These are phyloP conservation scores for Columbina picui DNA, from an alignment of 2,113 vertebrate species.

Conservation along the genomic window DNA sequence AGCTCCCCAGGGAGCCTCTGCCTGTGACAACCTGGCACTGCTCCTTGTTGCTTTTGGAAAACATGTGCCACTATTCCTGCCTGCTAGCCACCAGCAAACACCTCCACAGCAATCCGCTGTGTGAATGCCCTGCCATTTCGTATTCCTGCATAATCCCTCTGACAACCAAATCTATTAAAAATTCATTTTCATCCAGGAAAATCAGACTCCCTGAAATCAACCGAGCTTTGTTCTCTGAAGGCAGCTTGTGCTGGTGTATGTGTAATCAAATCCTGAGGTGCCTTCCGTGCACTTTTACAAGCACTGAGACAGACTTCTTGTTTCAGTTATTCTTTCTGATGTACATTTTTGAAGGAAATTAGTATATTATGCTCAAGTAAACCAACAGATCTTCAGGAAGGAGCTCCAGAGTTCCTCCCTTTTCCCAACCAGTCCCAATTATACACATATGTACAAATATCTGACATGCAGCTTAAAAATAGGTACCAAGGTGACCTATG, in stretches of 20 bases:
- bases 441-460: background rate
- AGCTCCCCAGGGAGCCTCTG: background rate
- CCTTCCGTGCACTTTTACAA: constrained; percentile 22
- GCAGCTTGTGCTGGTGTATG: background rate
- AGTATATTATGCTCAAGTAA: constrained; percentile 15
- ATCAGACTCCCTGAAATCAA: constrained; percentile 14
- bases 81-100: background rate
- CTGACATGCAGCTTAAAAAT: background rate
- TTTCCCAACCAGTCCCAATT: background rate
- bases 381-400: background rate
- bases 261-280: constrained; percentile 37
- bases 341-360: constrained; percentile 16
- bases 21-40: background rate
- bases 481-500: background rate
- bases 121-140: background rate
- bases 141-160: constrained; percentile 1
- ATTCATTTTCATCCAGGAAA: constrained; percentile 39
- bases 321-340: constrained; percentile 51
- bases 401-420: background rate
- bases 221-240: constrained; percentile 36
- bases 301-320: background rate
- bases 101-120: background rate
- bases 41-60: background rate
- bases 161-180: constrained; percentile 39
- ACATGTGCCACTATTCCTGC: rapidly evolving